Base-by-base conservation (phyloP, 2,113 vertebrate species). In the Cinclus cinclus region DNA sequence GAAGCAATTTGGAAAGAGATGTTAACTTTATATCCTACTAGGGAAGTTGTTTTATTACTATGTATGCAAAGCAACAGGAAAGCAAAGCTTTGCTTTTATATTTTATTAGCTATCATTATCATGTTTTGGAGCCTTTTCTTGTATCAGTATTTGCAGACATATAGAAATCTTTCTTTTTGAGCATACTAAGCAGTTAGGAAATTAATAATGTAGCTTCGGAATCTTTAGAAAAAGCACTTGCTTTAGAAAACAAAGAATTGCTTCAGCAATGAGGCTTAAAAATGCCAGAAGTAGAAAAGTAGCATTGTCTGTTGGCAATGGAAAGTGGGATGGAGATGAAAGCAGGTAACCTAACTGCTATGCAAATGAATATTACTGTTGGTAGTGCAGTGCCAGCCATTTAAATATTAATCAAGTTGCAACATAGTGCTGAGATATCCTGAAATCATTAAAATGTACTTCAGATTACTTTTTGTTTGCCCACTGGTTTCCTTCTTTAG, bases 1-100 rank as follows among this genome's bases (percentile, higher is more conserved):
- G 79, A 77, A 89, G 88, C 90, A 94, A 92, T 96, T 96, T 96
- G 84, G 83, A 80, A 90, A 83, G 83, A 92, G 79, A 95, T 86
- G 88, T 94, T 94, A 93, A 83, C 75, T 95, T 93, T 94, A 94
- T 91, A 75, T 90, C 64, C 90, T 96, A 28, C 75, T n/a, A 35
- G 39, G 92, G 56, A 96, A 94, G 71, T 78, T 68, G 68, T 95
- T 95, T 92, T 95, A 95, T 95, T 87, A 79, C 90, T 81, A 13
- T 87, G 52, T 49, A 83, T 92, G 95, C 85, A 90, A 96, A 95
- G 59, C 64, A 95, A 95, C 68, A 94, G 78, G 87, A 94, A 95
- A 91, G 67, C 31, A 92, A 92, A 94, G 63, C 42, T 93, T 94
- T 77, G 50, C 79, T 94, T 87, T 94, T 85, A 18, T 87, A 77